phyloP scores from a whole-genome alignment of 2,113 vertebrate species.

The Eurystomus gularis region DNA sequence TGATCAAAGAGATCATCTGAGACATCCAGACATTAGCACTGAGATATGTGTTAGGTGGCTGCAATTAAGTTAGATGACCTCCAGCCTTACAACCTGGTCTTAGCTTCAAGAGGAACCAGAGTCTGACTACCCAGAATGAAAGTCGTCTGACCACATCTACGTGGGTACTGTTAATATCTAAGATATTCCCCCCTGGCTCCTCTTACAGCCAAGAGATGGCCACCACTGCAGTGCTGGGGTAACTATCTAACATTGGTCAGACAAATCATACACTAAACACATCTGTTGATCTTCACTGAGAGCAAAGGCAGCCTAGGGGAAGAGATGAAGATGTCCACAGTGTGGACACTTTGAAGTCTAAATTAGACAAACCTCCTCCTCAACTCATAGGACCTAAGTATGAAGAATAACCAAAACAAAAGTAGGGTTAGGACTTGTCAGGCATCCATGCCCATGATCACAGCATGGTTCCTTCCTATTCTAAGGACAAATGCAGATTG shows the following conservation, averaged over 20 bases:
- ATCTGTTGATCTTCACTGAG: not conserved
- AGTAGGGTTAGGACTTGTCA: not conserved
- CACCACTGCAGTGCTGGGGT: not conserved
- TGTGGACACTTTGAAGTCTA: not conserved
- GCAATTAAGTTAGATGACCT: not conserved
- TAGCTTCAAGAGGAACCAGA: not conserved
- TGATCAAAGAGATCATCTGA: not conserved
- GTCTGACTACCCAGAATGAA: not conserved
- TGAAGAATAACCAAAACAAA: not conserved
- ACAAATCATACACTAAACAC: not conserved
- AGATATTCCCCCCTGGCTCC: not conserved
- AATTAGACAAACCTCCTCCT: not conserved
- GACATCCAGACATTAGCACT: accelerated
- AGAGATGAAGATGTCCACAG: not conserved
- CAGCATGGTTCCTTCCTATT: not conserved
- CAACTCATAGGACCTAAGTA: not conserved
- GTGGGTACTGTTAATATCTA: not conserved
- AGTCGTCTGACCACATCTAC: not conserved
- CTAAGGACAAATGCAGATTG: not conserved
- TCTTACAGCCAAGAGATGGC: not conserved
- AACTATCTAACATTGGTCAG: not conserved
- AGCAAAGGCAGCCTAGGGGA: not conserved
- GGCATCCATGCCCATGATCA: not conserved
- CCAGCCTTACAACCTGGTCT: not conserved
- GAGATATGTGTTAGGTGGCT: too few species aligned